A percentile compares a stretch with the other conserved stretches of the same genome.
phyloP scores from a whole-genome alignment of 2,797 vertebrate species.

The Tapera naevia region DNA sequence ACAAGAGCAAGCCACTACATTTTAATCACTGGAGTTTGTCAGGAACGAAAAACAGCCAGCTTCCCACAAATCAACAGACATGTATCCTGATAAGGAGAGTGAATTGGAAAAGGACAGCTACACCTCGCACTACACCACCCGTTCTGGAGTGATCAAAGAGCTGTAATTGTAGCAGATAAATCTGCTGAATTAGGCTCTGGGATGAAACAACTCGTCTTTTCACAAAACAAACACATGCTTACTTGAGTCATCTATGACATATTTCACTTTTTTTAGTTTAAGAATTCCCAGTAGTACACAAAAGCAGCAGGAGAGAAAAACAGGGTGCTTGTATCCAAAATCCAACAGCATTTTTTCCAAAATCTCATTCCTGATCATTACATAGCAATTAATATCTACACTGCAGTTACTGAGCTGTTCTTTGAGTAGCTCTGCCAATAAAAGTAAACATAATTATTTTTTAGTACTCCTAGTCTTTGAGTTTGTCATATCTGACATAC shows the following conservation, averaged over 20 bases:
- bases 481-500: not conserved
- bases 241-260: conserved; percentile 1
- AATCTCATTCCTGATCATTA: not conserved
- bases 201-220: conserved; percentile 65
- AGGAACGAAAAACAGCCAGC: conserved; percentile 87
- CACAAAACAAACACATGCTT: conserved; percentile 59
- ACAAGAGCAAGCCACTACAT: conserved; percentile 86
- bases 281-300: conserved; percentile 6
- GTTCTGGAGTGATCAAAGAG: conserved; percentile 79
- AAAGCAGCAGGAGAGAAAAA: not conserved
- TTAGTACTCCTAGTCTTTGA: not conserved
- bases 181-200: conserved; percentile 70
- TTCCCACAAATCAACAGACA: conserved; percentile 88
- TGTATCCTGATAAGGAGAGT: conserved; percentile 86
- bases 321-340: not conserved
- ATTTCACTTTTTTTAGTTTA: conserved; percentile 31
- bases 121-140: conserved; percentile 72
- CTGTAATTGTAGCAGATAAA: conserved; percentile 80
- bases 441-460: not conserved
- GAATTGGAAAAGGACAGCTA: conserved; percentile 78
- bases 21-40: conserved; percentile 89
- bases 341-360: not conserved
- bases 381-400: not conserved
- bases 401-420: not conserved
- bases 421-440: not conserved